Evolutionary conservation across 2,113 vertebrate species (phyloP).

Genomic region (Scatophagus argus): DNA sequence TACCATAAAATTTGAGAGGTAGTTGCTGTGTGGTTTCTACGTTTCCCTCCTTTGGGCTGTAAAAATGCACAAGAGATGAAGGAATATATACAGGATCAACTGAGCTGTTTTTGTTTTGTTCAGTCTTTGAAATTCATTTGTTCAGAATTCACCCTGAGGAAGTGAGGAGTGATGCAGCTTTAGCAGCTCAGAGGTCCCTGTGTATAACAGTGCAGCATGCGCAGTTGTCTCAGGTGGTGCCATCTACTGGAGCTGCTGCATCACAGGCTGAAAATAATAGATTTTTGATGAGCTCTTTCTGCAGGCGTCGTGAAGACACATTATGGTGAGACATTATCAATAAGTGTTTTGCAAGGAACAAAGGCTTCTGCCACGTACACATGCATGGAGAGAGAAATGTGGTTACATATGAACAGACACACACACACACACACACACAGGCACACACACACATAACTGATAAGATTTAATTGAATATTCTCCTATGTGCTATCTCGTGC

Average conservation of each 20-base stretch:
- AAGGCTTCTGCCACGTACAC: conserved; percentile 6
- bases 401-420: background rate
- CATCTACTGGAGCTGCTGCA: conserved; percentile 4
- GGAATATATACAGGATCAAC: background rate
- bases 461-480: conserved; percentile 53
- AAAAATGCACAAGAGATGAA: background rate
- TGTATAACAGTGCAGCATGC: background rate
- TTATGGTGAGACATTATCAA: conserved; percentile 44
- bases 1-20: too few relatives aligned
- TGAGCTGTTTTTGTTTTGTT: background rate
- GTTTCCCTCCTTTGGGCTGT: too few relatives aligned
- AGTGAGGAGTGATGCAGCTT: background rate
- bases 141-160: background rate
- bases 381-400: background rate
- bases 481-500: conserved; percentile 15
- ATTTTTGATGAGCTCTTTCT: conserved; percentile 2
- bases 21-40: background rate
- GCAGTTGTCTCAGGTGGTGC: background rate
- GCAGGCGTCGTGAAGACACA: conserved; percentile 20
- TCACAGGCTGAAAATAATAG: conserved; percentile 19
- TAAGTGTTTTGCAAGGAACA: conserved; percentile 21
- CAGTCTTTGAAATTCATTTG: background rate
- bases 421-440: conserved; percentile 5
- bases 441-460: conserved; percentile 12
- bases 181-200: background rate